These are phyloP conservation scores for Anoplius nigerrimus DNA, from an alignment of 2,888 invertebrate species.

Conservation along the genomic window DNA sequence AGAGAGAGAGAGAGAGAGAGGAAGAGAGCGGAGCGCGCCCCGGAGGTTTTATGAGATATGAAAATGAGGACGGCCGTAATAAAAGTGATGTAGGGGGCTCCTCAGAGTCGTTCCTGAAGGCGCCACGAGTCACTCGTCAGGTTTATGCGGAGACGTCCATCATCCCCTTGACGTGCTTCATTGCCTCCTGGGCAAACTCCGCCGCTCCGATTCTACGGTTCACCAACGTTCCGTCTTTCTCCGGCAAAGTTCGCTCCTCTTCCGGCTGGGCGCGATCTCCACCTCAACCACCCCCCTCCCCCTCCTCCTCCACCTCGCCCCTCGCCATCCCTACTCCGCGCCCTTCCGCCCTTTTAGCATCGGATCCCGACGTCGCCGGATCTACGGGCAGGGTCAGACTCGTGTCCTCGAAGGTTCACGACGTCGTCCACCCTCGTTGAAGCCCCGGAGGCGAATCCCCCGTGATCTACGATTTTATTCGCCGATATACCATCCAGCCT, in stretches of 20 bases:
- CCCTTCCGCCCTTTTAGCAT: conserved; percentile 10
- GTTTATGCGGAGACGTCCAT: conserved; percentile 75
- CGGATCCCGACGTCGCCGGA: conserved; percentile 6
- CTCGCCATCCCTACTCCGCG: neutral
- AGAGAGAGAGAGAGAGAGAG: conserved; percentile 26
- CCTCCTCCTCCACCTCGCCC: conserved; percentile 20
- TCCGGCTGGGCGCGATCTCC: conserved; percentile 13
- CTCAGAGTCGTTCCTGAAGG: conserved; percentile 77
- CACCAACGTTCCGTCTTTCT: conserved; percentile 40
- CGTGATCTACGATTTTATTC: conserved; percentile 62
- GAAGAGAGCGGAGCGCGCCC: conserved; percentile 50
- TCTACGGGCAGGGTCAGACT: conserved; percentile 28
- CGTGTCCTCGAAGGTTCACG: conserved; percentile 29
- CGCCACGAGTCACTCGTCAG: conserved; percentile 76
- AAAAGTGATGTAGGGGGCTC: conserved; percentile 77
- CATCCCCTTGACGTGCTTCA: conserved; percentile 74
- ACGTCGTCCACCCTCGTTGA: conserved; percentile 41
- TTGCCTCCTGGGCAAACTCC: conserved; percentile 70
- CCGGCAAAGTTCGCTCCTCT: conserved; percentile 27
- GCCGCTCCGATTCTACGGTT: conserved; percentile 66
- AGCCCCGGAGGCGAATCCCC: conserved; percentile 42
- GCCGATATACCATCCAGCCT: conserved; percentile 48
- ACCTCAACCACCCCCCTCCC: conserved; percentile 1
- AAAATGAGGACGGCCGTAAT: conserved; percentile 76
- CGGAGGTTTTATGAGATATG: conserved; percentile 74